Percentiles rank a stretch among this genome's conserved stretches.
Evolutionary conservation across 1,140 invertebrate species (phyloP).

Genomic region (Plectus sambesii): DNA sequence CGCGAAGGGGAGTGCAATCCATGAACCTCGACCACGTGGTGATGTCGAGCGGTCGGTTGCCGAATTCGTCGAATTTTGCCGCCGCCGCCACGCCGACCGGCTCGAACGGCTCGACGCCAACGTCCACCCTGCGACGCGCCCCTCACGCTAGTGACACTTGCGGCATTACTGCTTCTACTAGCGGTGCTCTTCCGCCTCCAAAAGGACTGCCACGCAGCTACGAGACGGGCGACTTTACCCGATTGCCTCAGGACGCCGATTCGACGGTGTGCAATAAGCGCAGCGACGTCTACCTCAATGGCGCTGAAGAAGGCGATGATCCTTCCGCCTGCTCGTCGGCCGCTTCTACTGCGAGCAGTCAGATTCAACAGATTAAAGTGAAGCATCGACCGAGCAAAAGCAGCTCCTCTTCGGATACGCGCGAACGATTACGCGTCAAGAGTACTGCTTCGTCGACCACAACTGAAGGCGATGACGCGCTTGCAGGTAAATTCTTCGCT

Average conservation of each 20-base stretch:
- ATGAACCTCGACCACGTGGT: constrained; percentile 19
- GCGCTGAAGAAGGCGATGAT: no score
- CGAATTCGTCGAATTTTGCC: neutral
- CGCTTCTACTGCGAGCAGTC: constrained; percentile 8
- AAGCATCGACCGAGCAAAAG: constrained; percentile 33
- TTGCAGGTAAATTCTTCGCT: constrained; percentile 10
- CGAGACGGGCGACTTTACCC: no score
- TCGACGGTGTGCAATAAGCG: no score
- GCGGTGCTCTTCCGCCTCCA: no score
- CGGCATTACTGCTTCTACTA: no score
- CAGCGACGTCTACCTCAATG: no score
- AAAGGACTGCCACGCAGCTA: no score
- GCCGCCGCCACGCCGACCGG: neutral
- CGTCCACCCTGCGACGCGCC: no score
- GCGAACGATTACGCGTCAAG: constrained; percentile 18
- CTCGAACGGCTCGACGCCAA: constrained; percentile 1
- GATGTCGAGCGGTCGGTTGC: constrained; percentile 20
- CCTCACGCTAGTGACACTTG: no score
- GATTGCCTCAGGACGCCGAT: no score
- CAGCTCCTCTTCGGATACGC: constrained; percentile 49
- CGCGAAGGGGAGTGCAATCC: constrained; percentile 11
- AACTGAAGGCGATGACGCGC: constrained; percentile 38
- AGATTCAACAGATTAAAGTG: no score
- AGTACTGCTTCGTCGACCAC: constrained; percentile 39
- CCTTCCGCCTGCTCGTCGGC: no score